Conservation (phyloP, 2,888 invertebrate genomes). For the Lottia scabra region DNA sequence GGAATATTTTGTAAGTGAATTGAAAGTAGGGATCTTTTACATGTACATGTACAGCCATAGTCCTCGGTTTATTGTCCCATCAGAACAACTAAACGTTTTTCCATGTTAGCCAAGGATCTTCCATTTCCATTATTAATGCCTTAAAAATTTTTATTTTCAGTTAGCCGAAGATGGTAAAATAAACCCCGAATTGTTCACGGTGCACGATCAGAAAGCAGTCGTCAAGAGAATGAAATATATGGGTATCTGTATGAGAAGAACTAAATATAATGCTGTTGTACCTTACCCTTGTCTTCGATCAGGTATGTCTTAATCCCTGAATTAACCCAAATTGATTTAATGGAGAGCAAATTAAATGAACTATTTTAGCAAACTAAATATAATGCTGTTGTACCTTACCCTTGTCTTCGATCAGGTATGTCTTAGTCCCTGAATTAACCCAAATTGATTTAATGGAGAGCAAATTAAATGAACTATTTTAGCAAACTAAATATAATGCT, state of each 20-base stretch:
- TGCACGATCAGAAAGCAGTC: slow-evolving; percentile 7
- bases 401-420: slow-evolving; percentile 25
- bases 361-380: neutral
- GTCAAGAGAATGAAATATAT: slow-evolving; percentile 31
- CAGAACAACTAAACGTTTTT: too few relatives aligned
- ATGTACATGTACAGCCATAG: too few relatives aligned
- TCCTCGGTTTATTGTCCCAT: too few relatives aligned
- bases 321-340: neutral
- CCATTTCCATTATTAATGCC: too few relatives aligned
- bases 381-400: slow-evolving; percentile 30
- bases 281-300: slow-evolving; percentile 30
- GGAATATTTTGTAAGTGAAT: too few relatives aligned
- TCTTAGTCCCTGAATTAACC: too few relatives aligned
- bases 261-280: slow-evolving; percentile 25
- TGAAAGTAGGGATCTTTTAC: too few relatives aligned
- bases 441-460: too few relatives aligned
- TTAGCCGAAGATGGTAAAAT: slow-evolving; percentile 29
- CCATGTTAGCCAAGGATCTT: too few relatives aligned
- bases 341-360: too few relatives aligned
- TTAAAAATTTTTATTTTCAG: slow-evolving; percentile 17
- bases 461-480: too few relatives aligned
- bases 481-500: slow-evolving; percentile 15
- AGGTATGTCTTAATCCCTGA: slow-evolving; percentile 13
- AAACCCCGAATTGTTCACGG: slow-evolving; percentile 16
- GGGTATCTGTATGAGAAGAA: slow-evolving; percentile 32